A percentile compares a stretch with the other conserved stretches of the same genome.
Conservation (phyloP, 1,140 invertebrate species). For the Euglossa dilemma region DNA sequence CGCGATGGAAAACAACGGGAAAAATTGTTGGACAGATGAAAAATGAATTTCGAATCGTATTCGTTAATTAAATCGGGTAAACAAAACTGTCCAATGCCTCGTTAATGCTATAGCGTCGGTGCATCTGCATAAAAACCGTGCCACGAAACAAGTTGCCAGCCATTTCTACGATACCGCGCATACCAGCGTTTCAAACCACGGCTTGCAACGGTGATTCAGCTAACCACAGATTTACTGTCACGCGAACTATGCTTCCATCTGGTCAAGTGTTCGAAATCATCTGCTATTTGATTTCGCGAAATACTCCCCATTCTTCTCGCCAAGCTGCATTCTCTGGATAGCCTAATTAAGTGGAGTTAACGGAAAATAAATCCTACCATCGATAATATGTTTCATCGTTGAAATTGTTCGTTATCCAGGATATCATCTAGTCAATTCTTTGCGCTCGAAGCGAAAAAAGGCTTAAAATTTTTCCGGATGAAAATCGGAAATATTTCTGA, state of each 20-base stretch:
- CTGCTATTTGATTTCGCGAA: constrained; percentile 16
- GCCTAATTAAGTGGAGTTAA: too few relatives aligned
- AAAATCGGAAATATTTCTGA: too few relatives aligned
- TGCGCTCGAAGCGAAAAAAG: too few relatives aligned
- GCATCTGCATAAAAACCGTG: constrained; percentile 20
- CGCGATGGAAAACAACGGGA: background rate
- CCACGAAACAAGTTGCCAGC: constrained; percentile 37
- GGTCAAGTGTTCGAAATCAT: constrained; percentile 32
- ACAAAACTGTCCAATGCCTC: constrained; percentile 2
- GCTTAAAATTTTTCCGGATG: too few relatives aligned
- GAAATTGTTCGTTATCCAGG: too few relatives aligned
- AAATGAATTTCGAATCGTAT: background rate
- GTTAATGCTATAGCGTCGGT: constrained; percentile 41
- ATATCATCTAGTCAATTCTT: too few relatives aligned
- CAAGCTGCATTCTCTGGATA: background rate
- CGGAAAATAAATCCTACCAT: too few relatives aligned
- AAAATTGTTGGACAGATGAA: too few relatives aligned
- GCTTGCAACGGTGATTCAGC: constrained; percentile 57
- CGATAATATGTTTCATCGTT: too few relatives aligned
- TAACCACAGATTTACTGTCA: constrained; percentile 64
- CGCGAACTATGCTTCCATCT: constrained; percentile 43
- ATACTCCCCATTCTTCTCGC: background rate
- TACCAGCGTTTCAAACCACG: constrained; percentile 58
- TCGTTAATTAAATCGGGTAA: background rate
- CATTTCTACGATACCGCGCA: constrained; percentile 55